Evolutionary conservation across 2,797 vertebrate genomes (phyloP), one percentile per base, ranked within the genome.

Genomic region (Bufotes viridis): DNA sequence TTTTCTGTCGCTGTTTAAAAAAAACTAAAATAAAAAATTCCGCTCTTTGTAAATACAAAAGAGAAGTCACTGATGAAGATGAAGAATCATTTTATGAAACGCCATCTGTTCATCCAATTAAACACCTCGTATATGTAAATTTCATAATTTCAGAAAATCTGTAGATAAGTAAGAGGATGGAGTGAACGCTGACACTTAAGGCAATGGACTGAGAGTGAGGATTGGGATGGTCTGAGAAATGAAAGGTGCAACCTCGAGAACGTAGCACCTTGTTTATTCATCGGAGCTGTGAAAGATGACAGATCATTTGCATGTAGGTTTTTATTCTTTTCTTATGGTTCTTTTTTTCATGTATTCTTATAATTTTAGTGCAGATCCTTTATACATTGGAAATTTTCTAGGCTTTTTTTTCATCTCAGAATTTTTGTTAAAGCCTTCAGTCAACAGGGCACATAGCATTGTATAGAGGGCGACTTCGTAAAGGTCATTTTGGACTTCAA

Each of bases 31-130:
- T 0, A 63, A 51, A 67, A 86, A 81, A 89, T 91, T 93, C 90
- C 91, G 91, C 92, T 94, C 80, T 26, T 91, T 93, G 94, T 88
- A 88, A 93, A 93, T 93, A 93, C 93, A 93, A 90, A 94, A 92
- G 90, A 92, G 89, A 79, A 92, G 92, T 92, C 93, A 90, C 91
- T 92, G 93, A 94, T 93, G 92, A 94, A 93, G 93, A 94, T 87
- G 92, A 92, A 92, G 83, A 91, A 93, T 90, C 53, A 85, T 92
- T 84, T 92, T 90, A 87, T 92, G 91, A 91, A 93, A 92, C 90
- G 91, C 92, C 93, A 93, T 92, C 92, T 92, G 92, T 91, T 92
- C 93, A 88, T 88, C 90, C 92, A 92, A 91, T 93, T 93, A 92
- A 92, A 92, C 75, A 80, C 82, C 89, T 90, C 13, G 0, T 80